Conservation (phyloP, 2,888 invertebrate genomes). For the Drosophila antonietae region DNA sequence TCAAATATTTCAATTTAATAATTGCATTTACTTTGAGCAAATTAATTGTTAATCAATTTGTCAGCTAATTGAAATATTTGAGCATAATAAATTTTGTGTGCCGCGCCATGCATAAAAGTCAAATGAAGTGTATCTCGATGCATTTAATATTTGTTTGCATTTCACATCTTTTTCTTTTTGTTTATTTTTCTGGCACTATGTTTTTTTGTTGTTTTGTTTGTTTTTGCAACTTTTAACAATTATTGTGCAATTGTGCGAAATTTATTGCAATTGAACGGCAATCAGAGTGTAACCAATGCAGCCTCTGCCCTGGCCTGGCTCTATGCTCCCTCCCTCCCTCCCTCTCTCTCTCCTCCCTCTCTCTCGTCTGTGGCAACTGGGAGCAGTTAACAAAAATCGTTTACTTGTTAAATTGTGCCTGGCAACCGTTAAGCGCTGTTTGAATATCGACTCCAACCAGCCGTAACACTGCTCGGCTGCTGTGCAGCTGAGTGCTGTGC, state of each 20-base stretch:
- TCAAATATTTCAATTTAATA: neutral
- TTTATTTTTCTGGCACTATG: slow-evolving; percentile 37
- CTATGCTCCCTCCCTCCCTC: neutral
- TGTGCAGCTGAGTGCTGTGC: slow-evolving; percentile 21
- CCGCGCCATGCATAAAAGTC: slow-evolving; percentile 6
- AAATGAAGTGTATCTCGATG: slow-evolving; percentile 16
- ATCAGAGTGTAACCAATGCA: slow-evolving; percentile 67
- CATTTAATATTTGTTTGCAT: slow-evolving; percentile 5
- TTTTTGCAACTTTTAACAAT: slow-evolving; percentile 79
- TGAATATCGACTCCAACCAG: slow-evolving; percentile 55
- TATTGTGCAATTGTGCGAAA: slow-evolving; percentile 82
- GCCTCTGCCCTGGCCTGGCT: neutral
- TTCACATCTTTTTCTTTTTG: neutral
- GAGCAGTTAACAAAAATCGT: slow-evolving; percentile 77
- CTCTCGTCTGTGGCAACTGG: neutral
- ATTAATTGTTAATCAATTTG: slow-evolving; percentile 12
- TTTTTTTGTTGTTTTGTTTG: slow-evolving; percentile 76
- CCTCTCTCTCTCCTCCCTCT: too few species aligned
- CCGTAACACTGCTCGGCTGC: slow-evolving; percentile 28
- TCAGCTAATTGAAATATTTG: slow-evolving; percentile 51
- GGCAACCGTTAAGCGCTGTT: slow-evolving; percentile 57
- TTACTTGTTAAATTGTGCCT: slow-evolving; percentile 81
- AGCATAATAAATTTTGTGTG: slow-evolving; percentile 28
- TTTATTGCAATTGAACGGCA: slow-evolving; percentile 81
- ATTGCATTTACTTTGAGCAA: neutral